phyloP scores from a whole-genome alignment of 2,888 invertebrate genomes.

The Rhagonycha fulva region DNA sequence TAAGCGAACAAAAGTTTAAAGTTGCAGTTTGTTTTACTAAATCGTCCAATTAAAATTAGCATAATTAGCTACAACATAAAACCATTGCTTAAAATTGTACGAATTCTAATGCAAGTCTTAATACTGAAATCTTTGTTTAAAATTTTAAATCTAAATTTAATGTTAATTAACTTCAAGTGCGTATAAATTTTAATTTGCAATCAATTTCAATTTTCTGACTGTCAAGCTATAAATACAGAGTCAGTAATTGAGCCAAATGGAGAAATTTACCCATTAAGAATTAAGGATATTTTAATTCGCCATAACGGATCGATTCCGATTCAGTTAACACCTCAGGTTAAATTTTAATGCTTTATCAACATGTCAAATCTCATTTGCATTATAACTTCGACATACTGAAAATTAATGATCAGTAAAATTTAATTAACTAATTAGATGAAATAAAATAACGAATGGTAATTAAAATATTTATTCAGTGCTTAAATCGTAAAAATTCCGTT shows the following conservation, averaged over 20 bases:
- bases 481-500: too few species aligned
- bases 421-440: too few species aligned
- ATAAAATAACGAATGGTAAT: too few species aligned
- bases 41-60: slow-evolving; percentile 3
- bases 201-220: not conserved
- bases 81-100: not conserved
- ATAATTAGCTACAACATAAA: slow-evolving; percentile 1
- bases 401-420: too few species aligned
- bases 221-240: not conserved
- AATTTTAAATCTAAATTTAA: not conserved
- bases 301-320: not conserved
- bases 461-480: too few species aligned
- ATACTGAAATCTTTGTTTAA: not conserved
- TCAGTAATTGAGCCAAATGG: not conserved
- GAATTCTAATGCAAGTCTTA: not conserved
- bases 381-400: not conserved
- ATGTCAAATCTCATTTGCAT: not conserved
- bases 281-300: not conserved
- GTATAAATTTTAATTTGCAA: not conserved
- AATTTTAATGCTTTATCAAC: not conserved
- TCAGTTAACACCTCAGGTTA: not conserved
- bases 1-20: not conserved
- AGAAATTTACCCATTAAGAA: not conserved
- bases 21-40: not conserved
- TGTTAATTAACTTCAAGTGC: not conserved